Base-by-base conservation (phyloP, 2,113 vertebrate species). In the Onychostoma macrolepis region DNA sequence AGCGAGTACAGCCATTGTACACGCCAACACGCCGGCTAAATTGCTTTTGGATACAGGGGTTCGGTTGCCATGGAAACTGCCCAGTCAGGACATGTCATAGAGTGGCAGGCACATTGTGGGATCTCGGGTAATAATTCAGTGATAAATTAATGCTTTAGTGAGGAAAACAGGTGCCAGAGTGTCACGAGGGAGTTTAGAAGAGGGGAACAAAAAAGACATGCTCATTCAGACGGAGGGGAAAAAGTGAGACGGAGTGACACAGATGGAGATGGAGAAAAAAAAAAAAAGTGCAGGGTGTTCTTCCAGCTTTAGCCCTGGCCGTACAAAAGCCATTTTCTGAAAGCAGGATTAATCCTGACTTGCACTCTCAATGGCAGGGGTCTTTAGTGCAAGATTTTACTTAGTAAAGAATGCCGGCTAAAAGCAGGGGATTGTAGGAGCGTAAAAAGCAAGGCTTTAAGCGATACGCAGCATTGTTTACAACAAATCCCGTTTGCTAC, bases 51-150 rank as follows among this genome's bases (percentile, higher is more conserved):
- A 92, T 88, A 89, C 85, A 90, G 74, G 67, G 88, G 69, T 17
- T 78, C 38, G 33, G 92, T 94, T 94, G 83, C 93, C 89, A 90
- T 65, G 82, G 92, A 85, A 92, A 91, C 92, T 33, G 10, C 80
- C 79, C 85, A 13, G 87, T 92, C 92, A 93, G 91, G 92, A 91
- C 91, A 90, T 92, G 91, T 93, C 93, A 92, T 87, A 1, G 84
- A 93, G 91, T 88, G 92, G 87, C 92, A 92, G 92, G 90, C 91
- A 92, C 90, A 93, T 91, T 92, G 89, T 89, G 91, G 89, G 89
- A 90, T 92, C 89, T 92, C 89, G 81, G 89, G 94, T 94, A 94
- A 95, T 94, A 94, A 94, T 93, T 94, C 92, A 92, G 93, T 84
- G 91, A 93, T 92, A 95, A 95, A 95, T 95, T 92, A 93, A 93